These are phyloP conservation scores for Sarcophilus harrisii DNA, from an alignment of 2,797 vertebrate species.

Conservation along the genomic window DNA sequence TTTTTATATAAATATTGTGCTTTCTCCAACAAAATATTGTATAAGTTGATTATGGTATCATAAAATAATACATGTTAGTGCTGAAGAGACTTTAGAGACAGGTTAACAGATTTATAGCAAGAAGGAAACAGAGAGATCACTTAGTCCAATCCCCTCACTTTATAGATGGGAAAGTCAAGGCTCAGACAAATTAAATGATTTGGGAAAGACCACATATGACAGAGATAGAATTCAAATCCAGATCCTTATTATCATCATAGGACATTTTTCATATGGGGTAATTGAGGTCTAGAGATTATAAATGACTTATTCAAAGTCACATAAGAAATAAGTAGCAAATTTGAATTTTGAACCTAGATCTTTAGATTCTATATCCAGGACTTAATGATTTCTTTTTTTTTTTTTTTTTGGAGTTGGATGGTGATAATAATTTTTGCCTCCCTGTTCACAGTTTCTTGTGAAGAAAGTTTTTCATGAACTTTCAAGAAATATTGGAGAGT, in stretches of 20 bases:
- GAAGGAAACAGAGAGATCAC: background rate
- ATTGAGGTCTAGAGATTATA: background rate
- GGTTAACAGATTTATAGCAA: background rate
- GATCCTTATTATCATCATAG: rapidly evolving
- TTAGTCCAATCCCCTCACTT: background rate
- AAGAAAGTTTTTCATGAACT: background rate
- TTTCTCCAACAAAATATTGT: background rate
- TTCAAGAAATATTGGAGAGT: background rate
- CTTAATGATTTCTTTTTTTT: background rate
- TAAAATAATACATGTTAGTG: background rate
- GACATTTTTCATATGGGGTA: background rate
- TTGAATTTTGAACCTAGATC: slow-evolving; percentile 17
- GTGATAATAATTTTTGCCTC: too few species aligned
- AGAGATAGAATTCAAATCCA: rapidly evolving
- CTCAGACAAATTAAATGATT: background rate
- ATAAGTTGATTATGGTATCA: background rate
- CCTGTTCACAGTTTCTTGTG: background rate
- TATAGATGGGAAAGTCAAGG: background rate
- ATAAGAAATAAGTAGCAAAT: background rate
- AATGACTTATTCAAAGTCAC: slow-evolving; percentile 17
- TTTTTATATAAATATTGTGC: background rate
- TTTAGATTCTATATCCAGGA: background rate
- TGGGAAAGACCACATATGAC: background rate
- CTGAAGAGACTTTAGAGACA: background rate
- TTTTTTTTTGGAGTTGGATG: rapidly evolving